Evolutionary conservation across 2,797 vertebrate genomes (phyloP).

Genomic region (Poecile montanus): DNA sequence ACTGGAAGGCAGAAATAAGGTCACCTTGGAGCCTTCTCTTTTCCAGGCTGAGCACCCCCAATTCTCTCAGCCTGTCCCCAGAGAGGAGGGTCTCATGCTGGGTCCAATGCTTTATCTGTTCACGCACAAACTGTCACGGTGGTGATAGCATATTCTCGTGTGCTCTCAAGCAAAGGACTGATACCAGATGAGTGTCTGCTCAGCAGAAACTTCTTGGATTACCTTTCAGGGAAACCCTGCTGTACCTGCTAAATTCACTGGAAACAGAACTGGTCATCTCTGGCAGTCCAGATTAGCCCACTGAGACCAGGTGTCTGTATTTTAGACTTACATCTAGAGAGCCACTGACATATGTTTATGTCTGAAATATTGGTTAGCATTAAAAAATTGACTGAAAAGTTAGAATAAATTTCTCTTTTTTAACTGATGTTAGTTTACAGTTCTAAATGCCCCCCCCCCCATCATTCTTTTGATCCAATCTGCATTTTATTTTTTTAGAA

Average conservation of each 20-base stretch:
- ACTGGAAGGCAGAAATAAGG: not conserved
- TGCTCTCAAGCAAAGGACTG: not conserved
- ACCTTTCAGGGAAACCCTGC: not conserved
- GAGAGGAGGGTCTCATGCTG: not conserved
- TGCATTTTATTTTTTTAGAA: not conserved
- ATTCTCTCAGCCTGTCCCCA: not conserved
- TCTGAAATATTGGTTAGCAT: not conserved
- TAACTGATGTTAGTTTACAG: not conserved
- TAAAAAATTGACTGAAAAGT: not conserved
- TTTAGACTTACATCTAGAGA: not conserved
- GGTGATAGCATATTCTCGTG: not conserved
- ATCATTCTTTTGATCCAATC: not conserved
- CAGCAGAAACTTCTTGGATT: not conserved
- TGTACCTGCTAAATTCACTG: not conserved
- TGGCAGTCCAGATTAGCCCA: not conserved
- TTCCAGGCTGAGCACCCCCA: not conserved
- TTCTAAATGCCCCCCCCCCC: not conserved
- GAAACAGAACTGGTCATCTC: not conserved
- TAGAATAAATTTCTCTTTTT: not conserved
- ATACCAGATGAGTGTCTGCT: not conserved
- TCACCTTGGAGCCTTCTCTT: not conserved
- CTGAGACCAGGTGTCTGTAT: not conserved
- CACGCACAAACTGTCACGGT: rapidly evolving
- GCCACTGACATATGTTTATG: not conserved
- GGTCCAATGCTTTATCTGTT: not conserved